Evolutionary conservation across 2,888 invertebrate genomes (phyloP).

Genomic region (Conops quadrifasciatus): DNA sequence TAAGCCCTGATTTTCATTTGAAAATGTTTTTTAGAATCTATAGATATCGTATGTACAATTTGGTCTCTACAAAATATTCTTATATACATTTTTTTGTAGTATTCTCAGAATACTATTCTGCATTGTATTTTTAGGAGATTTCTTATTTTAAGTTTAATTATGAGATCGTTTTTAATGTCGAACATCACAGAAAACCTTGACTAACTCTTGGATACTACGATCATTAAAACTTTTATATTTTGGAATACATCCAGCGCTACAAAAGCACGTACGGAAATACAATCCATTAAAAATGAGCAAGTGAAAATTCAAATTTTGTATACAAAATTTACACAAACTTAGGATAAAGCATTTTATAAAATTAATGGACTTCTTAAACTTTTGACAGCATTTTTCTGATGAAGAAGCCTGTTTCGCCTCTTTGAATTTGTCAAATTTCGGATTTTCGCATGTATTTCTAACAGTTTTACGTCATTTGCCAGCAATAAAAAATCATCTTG

Average conservation of each 20-base stretch:
- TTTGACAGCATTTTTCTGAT: constrained; percentile 3
- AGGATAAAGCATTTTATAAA: not conserved
- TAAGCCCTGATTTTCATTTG: too few species aligned
- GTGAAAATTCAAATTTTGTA: constrained; percentile 9
- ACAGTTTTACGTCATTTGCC: constrained; percentile 11
- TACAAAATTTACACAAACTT: constrained; percentile 15
- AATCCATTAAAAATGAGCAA: constrained; percentile 5
- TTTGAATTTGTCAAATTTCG: constrained; percentile 3
- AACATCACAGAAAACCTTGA: too few species aligned
- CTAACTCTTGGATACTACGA: too few species aligned
- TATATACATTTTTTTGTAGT: too few species aligned
- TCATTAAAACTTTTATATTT: too few species aligned
- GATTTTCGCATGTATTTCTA: not conserved
- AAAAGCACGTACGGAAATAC: not conserved
- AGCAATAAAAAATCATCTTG: not conserved
- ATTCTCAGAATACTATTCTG: too few species aligned
- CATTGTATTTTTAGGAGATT: too few species aligned
- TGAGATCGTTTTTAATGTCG: too few species aligned
- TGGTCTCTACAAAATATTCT: too few species aligned
- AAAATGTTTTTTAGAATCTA: too few species aligned
- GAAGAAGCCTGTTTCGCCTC: not conserved
- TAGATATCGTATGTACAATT: too few species aligned
- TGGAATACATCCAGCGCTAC: not conserved
- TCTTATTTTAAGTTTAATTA: too few species aligned
- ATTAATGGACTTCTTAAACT: constrained; percentile 23